These are phyloP conservation scores for Myodes glareolus DNA, from an alignment of 2,113 vertebrate genomes.

Conservation along the genomic window DNA sequence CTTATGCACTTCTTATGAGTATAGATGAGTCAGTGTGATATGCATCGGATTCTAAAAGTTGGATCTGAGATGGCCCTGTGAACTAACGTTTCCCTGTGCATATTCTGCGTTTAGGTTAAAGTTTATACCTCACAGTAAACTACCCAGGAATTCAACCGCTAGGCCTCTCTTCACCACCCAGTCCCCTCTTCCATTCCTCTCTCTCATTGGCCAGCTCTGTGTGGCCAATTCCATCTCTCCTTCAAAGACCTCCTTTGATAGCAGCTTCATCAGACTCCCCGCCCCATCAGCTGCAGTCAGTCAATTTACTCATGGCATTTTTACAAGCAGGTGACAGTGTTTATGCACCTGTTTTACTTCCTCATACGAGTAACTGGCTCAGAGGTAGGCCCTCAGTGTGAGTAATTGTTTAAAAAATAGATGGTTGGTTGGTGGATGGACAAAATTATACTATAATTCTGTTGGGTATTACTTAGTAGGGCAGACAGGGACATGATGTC, in stretches of 20 bases:
- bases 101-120: constrained; percentile 4
- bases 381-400: neutral
- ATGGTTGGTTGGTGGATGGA: no score
- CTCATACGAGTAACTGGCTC: neutral
- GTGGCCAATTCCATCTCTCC: neutral
- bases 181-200: constrained; percentile 7
- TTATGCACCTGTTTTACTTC: neutral
- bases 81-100: neutral
- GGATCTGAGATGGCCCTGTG: neutral
- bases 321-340: neutral
- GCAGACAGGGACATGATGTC: neutral
- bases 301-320: neutral
- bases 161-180: neutral
- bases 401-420: neutral
- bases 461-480: neutral
- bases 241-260: neutral
- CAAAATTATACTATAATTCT: neutral
- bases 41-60: neutral
- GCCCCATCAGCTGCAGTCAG: neutral
- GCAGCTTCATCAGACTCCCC: neutral
- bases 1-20: neutral
- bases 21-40: neutral
- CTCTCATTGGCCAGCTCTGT: neutral
- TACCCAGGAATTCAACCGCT: neutral
- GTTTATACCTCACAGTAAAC: neutral